Conservation (phyloP, 2,113 vertebrate genomes). For the Butorides virescens region DNA sequence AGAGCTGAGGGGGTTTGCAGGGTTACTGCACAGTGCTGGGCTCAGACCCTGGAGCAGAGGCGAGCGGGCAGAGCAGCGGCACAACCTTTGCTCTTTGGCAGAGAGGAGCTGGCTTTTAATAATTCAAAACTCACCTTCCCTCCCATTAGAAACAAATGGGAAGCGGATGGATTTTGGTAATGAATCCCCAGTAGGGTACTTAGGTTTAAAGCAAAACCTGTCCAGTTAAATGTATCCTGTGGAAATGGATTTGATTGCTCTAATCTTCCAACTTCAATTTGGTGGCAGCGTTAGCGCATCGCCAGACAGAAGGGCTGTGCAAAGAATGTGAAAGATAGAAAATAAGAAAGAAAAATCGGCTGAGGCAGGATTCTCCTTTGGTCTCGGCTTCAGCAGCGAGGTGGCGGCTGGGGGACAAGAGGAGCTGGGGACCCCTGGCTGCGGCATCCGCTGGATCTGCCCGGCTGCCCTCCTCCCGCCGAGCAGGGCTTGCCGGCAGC, state of each 20-base stretch:
- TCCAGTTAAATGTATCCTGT: constrained; percentile 46
- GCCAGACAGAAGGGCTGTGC: background rate
- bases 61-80: background rate
- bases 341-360: background rate
- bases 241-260: constrained; percentile 43
- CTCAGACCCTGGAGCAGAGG: background rate
- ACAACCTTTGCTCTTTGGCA: background rate
- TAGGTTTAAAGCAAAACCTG: constrained; percentile 47
- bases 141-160: constrained; percentile 54
- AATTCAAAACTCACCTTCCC: constrained; percentile 54
- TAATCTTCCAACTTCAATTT: background rate
- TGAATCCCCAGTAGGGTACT: constrained; percentile 36
- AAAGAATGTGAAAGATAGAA: background rate
- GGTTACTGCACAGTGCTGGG: fast-evolving
- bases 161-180: constrained; percentile 48
- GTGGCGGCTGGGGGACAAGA: background rate
- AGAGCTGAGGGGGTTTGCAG: fast-evolving
- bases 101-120: constrained; percentile 20
- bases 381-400: background rate
- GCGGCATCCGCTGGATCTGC: fast-evolving
- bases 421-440: fast-evolving
- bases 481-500: background rate
- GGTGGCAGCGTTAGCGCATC: background rate
- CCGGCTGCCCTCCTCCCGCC: background rate
- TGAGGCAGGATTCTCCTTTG: background rate